Evolutionary conservation across 2,113 vertebrate species (phyloP), one percentile per base, ranked within the genome.

Genomic region (Thryonomys swinderianus): DNA sequence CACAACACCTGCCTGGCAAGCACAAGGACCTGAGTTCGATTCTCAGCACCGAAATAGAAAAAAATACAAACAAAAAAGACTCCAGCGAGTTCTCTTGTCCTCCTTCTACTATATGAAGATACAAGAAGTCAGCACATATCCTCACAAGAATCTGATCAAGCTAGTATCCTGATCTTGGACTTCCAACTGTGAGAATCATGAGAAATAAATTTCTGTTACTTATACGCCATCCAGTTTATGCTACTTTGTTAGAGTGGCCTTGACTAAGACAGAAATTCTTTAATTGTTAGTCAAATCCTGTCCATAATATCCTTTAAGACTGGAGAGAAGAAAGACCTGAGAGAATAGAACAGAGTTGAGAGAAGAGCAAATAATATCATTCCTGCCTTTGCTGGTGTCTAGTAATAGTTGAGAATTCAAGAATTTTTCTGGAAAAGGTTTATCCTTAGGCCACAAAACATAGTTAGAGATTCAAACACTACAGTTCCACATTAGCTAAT

Each of bases 341-440:
- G 40, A 64, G 79, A 30, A 83, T 5, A 82, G 53, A 93, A 20
- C 10, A 86, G 10, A 40, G 61, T 4, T 51, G 18, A 69, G 34
- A 67, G 76, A n/a, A 89, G 2, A 82, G 59, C 42, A 85, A 20
- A 18, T 10, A n/a, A 37, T 12, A 10, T 53, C 37, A 55, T 37
- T 84, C 32, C 20, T 64, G 42, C 9, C 27, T 88, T 57, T 90
- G 62, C 55, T 83, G 90, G 69, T 67, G 51, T 57, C 48, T 55
- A 88, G 69, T 78, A 90, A 40, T 71, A 96, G 64, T 25, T 92
- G 21, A 34, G 64, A 82, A 89, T n/a, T 30, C 37, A 95, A 93
- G 45, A 96, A 74, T 53, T 18, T 71, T 71, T 74, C 57, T 87
- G 45, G n/a, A 69, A 90, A 89, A 48, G 11, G 0, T 74, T 92